Base-by-base conservation (phyloP, 64 coral and sea anemone genomes). In the Montipora capricornis region DNA sequence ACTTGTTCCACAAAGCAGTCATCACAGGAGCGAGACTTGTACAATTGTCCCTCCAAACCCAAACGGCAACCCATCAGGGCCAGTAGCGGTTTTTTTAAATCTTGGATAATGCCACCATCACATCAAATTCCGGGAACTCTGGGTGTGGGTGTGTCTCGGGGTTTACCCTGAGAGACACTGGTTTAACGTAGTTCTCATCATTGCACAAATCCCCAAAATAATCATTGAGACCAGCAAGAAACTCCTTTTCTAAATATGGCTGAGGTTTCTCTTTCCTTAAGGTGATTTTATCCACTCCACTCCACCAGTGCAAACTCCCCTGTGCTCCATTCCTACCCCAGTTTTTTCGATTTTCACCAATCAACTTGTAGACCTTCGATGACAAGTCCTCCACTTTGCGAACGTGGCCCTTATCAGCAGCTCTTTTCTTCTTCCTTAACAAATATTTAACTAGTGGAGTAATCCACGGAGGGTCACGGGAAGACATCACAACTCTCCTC, bases 401-500 rank as follows among this genome's bases (percentile, higher is more conserved):
- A 22, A 22, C 22, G 22, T 22, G 22, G 22, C 22, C 22, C 22
- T 22, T 22, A 22, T 22, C 22, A 22, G 22, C 22, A 22, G 22
- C 22, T 22, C 22, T 22, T 22, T 22, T 22, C 22, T 22, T 22
- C 22, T 22, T 22, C 22, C 22, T 22, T 22, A 22, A 22, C 22
- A 22, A 22, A 22, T 22, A 22, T 22, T 22, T 26, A 26, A 26
- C 26, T 26, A 26, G 0, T 26, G 26, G 26, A 26, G 26, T 26
- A 26, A 26, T 26, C 26, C 26, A 26, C 0, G 26, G 26, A 26
- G 26, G 51, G 51, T 87, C 93, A 95, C 4, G 87, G 87, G 87
- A 69, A 79, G 73, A 73, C 69, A 73, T 24, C 69, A 73, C 69
- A 8, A 73, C 69, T 95, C 88, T 90, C 93, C 61, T 95, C 88